These are phyloP conservation scores for Chymomyza costata DNA, from an alignment of 1,140 invertebrate species.

Conservation along the genomic window DNA sequence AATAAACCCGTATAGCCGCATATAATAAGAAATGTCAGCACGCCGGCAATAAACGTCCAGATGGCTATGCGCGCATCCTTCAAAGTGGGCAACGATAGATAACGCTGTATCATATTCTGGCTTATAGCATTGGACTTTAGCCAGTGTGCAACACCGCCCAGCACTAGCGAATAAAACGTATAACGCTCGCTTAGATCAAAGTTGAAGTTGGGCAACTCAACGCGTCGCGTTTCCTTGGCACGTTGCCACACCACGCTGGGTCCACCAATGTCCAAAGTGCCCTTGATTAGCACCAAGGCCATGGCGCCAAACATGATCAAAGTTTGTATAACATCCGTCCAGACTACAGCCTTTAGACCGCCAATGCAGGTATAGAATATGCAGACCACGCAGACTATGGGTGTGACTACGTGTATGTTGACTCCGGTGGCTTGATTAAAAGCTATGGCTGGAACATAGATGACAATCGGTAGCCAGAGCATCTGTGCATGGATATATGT, in stretches of 20 bases:
- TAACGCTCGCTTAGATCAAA: slow-evolving; percentile 83
- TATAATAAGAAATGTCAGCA: slow-evolving; percentile 78
- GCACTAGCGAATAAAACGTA: slow-evolving; percentile 83
- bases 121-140: slow-evolving; percentile 87
- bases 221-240: slow-evolving; percentile 82
- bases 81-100: slow-evolving; percentile 83
- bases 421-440: slow-evolving; percentile 90
- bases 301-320: slow-evolving; percentile 90
- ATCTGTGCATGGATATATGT: slow-evolving; percentile 75
- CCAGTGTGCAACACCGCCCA: slow-evolving; percentile 90
- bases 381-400: slow-evolving; percentile 90
- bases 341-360: slow-evolving; percentile 93
- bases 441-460: slow-evolving; percentile 82
- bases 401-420: slow-evolving; percentile 87
- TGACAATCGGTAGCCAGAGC: slow-evolving; percentile 81
- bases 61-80: slow-evolving; percentile 83
- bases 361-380: slow-evolving; percentile 95
- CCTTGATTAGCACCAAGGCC: slow-evolving; percentile 86
- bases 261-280: slow-evolving; percentile 87
- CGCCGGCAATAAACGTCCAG: slow-evolving; percentile 83
- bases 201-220: slow-evolving; percentile 84
- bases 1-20: slow-evolving; percentile 87
- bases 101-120: slow-evolving; percentile 88
- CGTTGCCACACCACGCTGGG: slow-evolving; percentile 81
- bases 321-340: slow-evolving; percentile 94